Evolutionary conservation across 1,140 invertebrate species (phyloP).

Genomic region (Hesperophylax magnus): DNA sequence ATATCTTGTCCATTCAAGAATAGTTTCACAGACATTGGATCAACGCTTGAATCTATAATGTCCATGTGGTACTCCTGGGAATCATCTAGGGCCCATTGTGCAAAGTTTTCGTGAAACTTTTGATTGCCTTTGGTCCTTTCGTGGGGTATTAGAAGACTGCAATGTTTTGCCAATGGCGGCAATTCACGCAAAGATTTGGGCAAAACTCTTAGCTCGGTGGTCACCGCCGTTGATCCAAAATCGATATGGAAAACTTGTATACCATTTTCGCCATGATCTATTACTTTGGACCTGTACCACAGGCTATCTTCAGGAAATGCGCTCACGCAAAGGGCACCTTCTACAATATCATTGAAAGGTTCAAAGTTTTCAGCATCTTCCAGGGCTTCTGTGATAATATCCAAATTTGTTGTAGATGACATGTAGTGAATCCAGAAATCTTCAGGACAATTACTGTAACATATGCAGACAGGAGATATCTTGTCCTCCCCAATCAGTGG

Average conservation of each 20-base stretch:
- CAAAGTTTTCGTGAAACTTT: slow-evolving; percentile 67
- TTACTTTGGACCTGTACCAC: slow-evolving; percentile 76
- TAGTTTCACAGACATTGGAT: slow-evolving; percentile 65
- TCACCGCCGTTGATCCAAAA: slow-evolving; percentile 79
- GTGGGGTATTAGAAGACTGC: slow-evolving; percentile 71
- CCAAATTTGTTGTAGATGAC: slow-evolving; percentile 69
- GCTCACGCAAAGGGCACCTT: slow-evolving; percentile 75
- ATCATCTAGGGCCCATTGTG: slow-evolving; percentile 64
- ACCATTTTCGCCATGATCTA: slow-evolving; percentile 69
- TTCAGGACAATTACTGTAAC: slow-evolving; percentile 71
- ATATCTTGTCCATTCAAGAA: slow-evolving; percentile 62
- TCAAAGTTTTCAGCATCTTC: slow-evolving; percentile 70
- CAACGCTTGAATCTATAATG: slow-evolving; percentile 67
- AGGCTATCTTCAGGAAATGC: slow-evolving; percentile 75
- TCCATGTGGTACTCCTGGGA: slow-evolving; percentile 68
- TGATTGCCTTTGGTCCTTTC: slow-evolving; percentile 63
- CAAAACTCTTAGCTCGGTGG: slow-evolving; percentile 72
- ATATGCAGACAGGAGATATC: slow-evolving; percentile 67
- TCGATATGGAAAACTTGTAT: slow-evolving; percentile 80
- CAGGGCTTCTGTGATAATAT: slow-evolving; percentile 73
- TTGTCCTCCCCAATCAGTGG: slow-evolving; percentile 58
- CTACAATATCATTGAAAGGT: slow-evolving; percentile 65
- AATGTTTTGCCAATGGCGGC: slow-evolving; percentile 75
- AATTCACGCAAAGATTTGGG: slow-evolving; percentile 74
- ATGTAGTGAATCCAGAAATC: slow-evolving; percentile 79